These are phyloP conservation scores for Chionodraco myersi DNA, from an alignment of 2,113 vertebrate species.

Conservation along the genomic window DNA sequence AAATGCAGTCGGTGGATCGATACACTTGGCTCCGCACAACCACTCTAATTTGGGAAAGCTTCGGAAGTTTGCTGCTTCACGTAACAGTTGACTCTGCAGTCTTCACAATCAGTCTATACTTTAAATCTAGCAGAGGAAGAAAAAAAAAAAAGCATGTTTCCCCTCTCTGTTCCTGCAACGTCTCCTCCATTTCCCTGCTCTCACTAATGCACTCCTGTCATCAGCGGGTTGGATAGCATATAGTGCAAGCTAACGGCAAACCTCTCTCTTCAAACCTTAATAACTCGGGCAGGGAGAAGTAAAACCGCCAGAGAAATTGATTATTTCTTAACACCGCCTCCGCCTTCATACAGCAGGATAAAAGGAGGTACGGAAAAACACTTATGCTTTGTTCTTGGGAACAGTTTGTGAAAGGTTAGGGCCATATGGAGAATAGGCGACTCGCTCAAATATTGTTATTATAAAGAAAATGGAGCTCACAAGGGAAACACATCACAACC, in stretches of 20 bases:
- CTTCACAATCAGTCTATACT: conserved; percentile 63
- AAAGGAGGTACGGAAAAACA: conserved; percentile 11
- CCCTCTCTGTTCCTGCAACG: conserved; percentile 54
- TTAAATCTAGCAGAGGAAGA: conserved; percentile 66
- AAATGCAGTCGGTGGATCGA: conserved; percentile 40
- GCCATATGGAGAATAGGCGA: not conserved
- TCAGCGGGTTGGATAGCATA: conserved; percentile 67
- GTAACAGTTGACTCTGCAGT: conserved; percentile 69
- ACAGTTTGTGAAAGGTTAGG: conserved; percentile 11
- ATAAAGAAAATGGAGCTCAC: not conserved
- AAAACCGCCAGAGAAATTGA: conserved; percentile 48
- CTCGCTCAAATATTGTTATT: conserved; percentile 8
- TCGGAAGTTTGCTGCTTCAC: conserved; percentile 50
- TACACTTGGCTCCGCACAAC: conserved; percentile 26
- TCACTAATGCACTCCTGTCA: conserved; percentile 76
- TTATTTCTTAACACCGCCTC: conserved; percentile 36
- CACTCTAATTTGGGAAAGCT: conserved; percentile 41
- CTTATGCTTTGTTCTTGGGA: not conserved
- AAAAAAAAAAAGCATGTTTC: conserved; percentile 37
- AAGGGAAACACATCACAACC: conserved; percentile 43
- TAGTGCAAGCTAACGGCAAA: conserved; percentile 65
- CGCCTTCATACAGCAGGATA: not conserved
- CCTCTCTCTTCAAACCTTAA: conserved; percentile 66
- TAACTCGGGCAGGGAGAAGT: conserved; percentile 37
- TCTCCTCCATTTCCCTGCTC: conserved; percentile 67